A percentile compares a stretch with the other conserved stretches of the same genome.
Evolutionary conservation across 2,888 invertebrate species (phyloP).

Genomic region (Thymelicus lineola): DNA sequence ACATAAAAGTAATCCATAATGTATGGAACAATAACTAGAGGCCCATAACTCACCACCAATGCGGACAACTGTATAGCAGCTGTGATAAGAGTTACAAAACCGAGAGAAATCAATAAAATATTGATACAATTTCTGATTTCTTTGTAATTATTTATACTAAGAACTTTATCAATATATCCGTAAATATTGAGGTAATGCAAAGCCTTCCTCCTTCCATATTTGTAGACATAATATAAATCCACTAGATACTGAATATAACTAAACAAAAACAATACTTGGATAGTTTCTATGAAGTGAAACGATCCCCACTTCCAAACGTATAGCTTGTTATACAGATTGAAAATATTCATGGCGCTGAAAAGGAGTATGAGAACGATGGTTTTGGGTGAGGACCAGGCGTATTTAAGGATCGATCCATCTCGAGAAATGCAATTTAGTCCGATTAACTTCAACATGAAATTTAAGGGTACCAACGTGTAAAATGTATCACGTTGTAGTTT

Average conservation of each 20-base stretch:
- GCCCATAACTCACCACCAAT: background rate
- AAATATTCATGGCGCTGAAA: background rate
- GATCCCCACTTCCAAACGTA: background rate
- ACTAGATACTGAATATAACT: constrained; percentile 25
- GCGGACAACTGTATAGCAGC: background rate
- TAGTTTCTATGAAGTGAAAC: constrained; percentile 6
- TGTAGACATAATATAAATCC: constrained; percentile 15
- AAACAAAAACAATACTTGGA: background rate
- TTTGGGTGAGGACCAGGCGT: constrained; percentile 20
- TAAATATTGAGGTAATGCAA: constrained; percentile 18
- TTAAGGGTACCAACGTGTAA: constrained; percentile 17
- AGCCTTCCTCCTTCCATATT: constrained; percentile 14
- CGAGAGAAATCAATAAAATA: background rate
- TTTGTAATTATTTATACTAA: background rate
- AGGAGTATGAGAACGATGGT: background rate
- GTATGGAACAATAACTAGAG: background rate
- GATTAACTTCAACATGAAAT: constrained; percentile 13
- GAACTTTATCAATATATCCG: constrained; percentile 13
- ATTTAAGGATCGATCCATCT: constrained; percentile 15
- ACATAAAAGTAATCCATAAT: constrained; percentile 17
- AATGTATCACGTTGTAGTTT: background rate
- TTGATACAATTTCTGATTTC: background rate
- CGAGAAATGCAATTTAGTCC: constrained; percentile 26
- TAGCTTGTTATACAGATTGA: constrained; percentile 12
- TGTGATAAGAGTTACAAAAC: background rate